Base-by-base conservation (phyloP, 2,797 vertebrate species). In the Fistularia commersonii region DNA sequence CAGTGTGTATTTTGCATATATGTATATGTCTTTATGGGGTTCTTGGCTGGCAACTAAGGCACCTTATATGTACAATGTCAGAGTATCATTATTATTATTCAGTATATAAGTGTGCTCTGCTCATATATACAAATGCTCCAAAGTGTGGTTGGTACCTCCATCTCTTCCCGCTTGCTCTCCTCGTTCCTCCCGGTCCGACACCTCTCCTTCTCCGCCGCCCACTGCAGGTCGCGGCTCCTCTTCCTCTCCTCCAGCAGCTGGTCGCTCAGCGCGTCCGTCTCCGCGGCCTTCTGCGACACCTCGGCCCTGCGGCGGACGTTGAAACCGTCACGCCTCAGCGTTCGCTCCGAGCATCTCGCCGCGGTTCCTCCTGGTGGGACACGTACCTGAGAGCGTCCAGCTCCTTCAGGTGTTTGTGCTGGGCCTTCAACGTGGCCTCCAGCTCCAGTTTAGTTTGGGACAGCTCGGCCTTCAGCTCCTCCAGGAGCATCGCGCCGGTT, bases 321-420 rank as follows among this genome's bases (percentile, higher is more conserved):
- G 8, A 23, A 23, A 23, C 23, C 23, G 23, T 23, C 23, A 23
- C 23, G 23, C 2, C 23, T 23, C 23, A 4, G 23, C 23, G 23
- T 23, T 23, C 23, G 23, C 23, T 23, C 23, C 4, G 23, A 23
- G 23, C 23, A 23, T 2, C 23, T 23, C 23, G 23, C 23, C 23
- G 23, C 23, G 23, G 4, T 23, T 23, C 4, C 23, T 4, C 4
- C 23, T 4, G 23, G 23, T 4, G 23, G 23, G 23, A 23, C 23
- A 23, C 23, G 23, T 4, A 90, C 97, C 95, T 94, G 82, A 96
- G 93, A 1, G 92, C 83, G 81, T 98, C 94, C 36, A 97, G 74
- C 51, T 98, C 95, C 76, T 88, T 95, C 52, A 97, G 88, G 81
- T 93, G 93, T 81, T 93, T 95, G 74, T 97, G 93, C 57, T 97